Evolutionary conservation across 2,888 invertebrate genomes (phyloP), one percentile per base, ranked within the genome.

Genomic region (Eulithis testata): DNA sequence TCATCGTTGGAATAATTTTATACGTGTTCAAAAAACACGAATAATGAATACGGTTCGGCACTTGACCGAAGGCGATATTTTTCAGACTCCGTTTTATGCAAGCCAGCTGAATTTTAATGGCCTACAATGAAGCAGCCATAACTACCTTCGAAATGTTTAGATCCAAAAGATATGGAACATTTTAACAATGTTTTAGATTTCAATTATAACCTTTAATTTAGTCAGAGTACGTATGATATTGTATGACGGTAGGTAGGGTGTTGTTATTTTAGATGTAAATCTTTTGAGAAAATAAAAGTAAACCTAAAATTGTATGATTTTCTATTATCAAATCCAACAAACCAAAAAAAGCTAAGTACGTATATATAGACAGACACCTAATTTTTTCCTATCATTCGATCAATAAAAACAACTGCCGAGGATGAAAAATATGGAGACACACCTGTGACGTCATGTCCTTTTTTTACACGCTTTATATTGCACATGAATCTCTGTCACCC

Each of bases 101-200:
- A 72, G 71, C 62, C 72, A 71, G 59, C 76, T 73, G 77, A 79
- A 77, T 79, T 80, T 82, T 77, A 76, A 78, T 78, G 76, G 76
- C 63, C 68, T 59, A 76, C 73, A 75, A 75, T 76, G 79, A 78
- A 75, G 76, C 65, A 37, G 63, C 66, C 45, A 11, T 71, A 66
- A 63, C 60, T 65, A 66, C 65, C 63, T 58, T 67, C 54, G 52
- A 55, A 67, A 70, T 65, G 55, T 57, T 62, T 60, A 63, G 63
- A 64, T 67, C 45, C 58, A 50, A 61, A 58, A 53, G 58, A 63
- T 66, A 58, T 65, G 55, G 60, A 51, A 69, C 60, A 27, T 53
- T 57, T 56, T 57, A 37, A 12, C 44, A 56, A 27, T 51, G 21
- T 11, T 57, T 64, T 49, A 21, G 21, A 40, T 12, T 44, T 47